phyloP scores from a whole-genome alignment of 64 coral and sea anemone genomes.

The Stylophora pistillata region DNA sequence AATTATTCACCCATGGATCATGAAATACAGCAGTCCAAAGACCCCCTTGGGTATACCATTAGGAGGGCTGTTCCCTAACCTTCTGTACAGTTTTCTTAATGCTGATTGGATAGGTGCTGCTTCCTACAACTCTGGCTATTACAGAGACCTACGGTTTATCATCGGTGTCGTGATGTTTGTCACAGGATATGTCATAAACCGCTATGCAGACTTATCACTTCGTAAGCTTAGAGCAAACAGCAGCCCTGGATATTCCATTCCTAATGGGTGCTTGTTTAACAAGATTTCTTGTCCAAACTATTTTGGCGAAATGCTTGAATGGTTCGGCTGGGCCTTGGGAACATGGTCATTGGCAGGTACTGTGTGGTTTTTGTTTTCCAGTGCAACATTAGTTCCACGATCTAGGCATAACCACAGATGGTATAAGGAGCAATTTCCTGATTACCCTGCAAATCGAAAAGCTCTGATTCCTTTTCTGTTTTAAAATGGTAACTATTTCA shows the following conservation, averaged over 20 bases:
- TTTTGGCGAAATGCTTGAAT: constrained; percentile 56
- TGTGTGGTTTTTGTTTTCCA: constrained; percentile 51
- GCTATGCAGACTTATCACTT: constrained; percentile 44
- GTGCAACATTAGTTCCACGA: constrained; percentile 50
- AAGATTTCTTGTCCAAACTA: constrained; percentile 33
- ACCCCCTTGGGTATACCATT: constrained; percentile 50
- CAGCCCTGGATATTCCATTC: not conserved
- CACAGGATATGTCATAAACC: constrained; percentile 46
- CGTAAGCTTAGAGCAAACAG: constrained; percentile 16
- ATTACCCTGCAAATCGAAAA: constrained; percentile 40
- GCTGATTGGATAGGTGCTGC: constrained; percentile 52
- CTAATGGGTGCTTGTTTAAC: not conserved
- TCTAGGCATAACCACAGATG: constrained; percentile 46
- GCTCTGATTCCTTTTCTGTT: constrained; percentile 48
- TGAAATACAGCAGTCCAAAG: constrained; percentile 58
- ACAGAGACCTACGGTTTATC: constrained; percentile 51
- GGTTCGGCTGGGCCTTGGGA: constrained; percentile 58
- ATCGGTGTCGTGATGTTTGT: constrained; percentile 39
- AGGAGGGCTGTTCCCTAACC: constrained; percentile 39
- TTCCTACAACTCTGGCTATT: constrained; percentile 18
- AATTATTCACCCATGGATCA: constrained; percentile 56
- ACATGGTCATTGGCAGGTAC: constrained; percentile 51
- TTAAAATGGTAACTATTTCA: not conserved
- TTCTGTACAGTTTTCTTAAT: constrained; percentile 57
- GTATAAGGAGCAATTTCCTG: constrained; percentile 54